Conservation (phyloP, 2,797 vertebrate genomes). For the Peromyscus nudipes region DNA sequence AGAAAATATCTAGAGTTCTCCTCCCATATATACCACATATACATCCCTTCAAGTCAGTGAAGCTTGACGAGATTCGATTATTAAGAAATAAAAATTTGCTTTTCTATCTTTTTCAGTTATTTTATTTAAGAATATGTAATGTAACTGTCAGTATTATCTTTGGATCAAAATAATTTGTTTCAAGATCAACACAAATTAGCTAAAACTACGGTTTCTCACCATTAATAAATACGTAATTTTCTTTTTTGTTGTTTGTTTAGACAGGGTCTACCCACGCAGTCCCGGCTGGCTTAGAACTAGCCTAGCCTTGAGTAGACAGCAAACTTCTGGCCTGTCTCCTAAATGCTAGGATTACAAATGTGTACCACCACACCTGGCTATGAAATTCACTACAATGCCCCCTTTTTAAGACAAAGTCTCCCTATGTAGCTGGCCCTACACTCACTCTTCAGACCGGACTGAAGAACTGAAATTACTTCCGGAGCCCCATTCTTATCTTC, state of each 20-base stretch:
- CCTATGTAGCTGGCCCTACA: background rate
- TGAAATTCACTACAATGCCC: background rate
- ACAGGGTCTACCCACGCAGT: background rate
- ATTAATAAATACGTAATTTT: slow-evolving; percentile 13
- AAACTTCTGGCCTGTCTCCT: background rate
- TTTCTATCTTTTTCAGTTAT: slow-evolving; percentile 31
- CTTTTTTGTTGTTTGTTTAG: background rate
- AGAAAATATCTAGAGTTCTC: background rate
- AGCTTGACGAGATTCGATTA: background rate
- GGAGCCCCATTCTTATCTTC: background rate
- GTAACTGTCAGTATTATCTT: background rate
- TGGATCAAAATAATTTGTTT: slow-evolving; percentile 19
- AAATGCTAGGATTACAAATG: background rate
- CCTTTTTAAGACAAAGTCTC: background rate
- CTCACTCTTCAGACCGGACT: background rate
- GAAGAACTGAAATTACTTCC: slow-evolving; percentile 29
- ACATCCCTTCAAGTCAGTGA: background rate
- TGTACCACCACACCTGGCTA: background rate
- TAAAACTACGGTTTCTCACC: slow-evolving; percentile 11
- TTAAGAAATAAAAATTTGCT: slow-evolving; percentile 16
- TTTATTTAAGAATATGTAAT: background rate
- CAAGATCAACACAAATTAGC: slow-evolving; percentile 28
- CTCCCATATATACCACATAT: background rate
- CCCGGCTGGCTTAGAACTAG: background rate
- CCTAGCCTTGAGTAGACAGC: no score